Evolutionary conservation across 2,888 invertebrate species (phyloP), one percentile per base, ranked within the genome.

Genomic region (Tillus elongatus): DNA sequence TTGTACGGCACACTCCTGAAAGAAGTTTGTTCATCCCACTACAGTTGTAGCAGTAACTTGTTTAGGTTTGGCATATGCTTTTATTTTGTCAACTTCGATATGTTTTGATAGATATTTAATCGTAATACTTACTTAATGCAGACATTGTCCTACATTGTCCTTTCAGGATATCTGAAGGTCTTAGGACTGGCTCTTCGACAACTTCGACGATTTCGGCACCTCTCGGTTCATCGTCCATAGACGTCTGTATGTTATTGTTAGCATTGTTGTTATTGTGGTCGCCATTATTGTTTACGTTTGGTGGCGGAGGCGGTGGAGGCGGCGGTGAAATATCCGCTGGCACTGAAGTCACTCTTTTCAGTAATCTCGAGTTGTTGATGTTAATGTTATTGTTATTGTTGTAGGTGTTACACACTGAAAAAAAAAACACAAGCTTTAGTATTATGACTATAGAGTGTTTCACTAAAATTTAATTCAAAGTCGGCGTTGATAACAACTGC

Each of bases 251-350:
- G 30, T 9, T 19, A 11, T 32, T 33, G 6, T 13, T n/a, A 24
- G 3, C 11, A 33, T 13, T 37, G 33, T 19, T 35, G 27, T 32
- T 32, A 12, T 27, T 33, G 30, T 6, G 34, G 37, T 6, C 10
- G 10, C 4, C 9, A 2, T 2, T 13, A 14, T n/a, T 10, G 9
- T 0, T 67, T 67, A 3, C 69, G 70, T 1, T 73, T 61, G 0
- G 74, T 1, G 79, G 79, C 10, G 82, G 76, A 0, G 82, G 82
- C 0, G 82, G 83, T 0, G 82, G 82, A 0, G 82, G 82, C 0
- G 82, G 80, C 0, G 81, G 49, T 55, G 72, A 34, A 37, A 66
- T 63, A 46, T 68, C 66, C 9, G 63, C 67, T 2, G 75, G 74
- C 30, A 72, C 73, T 2, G 75, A 75, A n/a, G 71, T 71, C 30